These are phyloP conservation scores for Siniperca chuatsi DNA, from an alignment of 2,113 vertebrate species.

Conservation along the genomic window DNA sequence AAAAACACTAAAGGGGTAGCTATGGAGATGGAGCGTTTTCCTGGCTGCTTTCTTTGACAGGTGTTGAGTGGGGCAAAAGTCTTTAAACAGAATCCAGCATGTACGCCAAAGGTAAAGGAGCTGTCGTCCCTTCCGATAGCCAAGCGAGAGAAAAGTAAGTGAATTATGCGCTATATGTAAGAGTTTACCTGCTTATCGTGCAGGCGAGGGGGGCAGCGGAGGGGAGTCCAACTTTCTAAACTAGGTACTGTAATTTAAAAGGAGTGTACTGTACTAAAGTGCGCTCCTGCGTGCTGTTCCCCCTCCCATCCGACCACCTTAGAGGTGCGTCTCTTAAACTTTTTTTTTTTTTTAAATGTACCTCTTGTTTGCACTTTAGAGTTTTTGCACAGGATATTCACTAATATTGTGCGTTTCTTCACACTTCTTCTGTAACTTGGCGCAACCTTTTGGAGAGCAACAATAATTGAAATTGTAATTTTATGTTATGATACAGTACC, in stretches of 20 bases:
- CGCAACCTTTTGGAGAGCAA: not conserved
- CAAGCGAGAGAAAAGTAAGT: constrained; percentile 96
- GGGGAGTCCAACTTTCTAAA: constrained; percentile 83
- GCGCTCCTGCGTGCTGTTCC: constrained; percentile 48
- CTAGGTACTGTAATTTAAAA: constrained; percentile 79
- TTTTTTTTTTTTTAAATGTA: constrained; percentile 41
- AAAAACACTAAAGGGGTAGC: constrained; percentile 88
- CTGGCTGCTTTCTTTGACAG: constrained; percentile 92
- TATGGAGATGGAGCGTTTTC: constrained; percentile 91
- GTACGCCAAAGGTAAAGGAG: constrained; percentile 95
- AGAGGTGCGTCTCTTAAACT: constrained; percentile 71
- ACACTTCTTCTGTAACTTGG: constrained; percentile 14
- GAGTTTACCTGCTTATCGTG: constrained; percentile 70
- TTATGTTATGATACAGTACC: not conserved
- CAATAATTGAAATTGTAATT: not conserved
- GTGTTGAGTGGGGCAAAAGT: constrained; percentile 90
- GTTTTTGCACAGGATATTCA: constrained; percentile 2
- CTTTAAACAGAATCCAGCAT: constrained; percentile 90
- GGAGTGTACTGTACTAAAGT: constrained; percentile 59
- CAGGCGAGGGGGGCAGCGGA: constrained; percentile 51
- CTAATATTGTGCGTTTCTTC: not conserved
- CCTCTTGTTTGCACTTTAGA: constrained; percentile 35
- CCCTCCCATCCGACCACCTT: constrained; percentile 46
- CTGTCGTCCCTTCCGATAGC: constrained; percentile 93
- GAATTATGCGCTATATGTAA: constrained; percentile 58